These are phyloP conservation scores for Blastomussa wellsi DNA, from an alignment of 92 coral and sea anemone species.

Conservation along the genomic window DNA sequence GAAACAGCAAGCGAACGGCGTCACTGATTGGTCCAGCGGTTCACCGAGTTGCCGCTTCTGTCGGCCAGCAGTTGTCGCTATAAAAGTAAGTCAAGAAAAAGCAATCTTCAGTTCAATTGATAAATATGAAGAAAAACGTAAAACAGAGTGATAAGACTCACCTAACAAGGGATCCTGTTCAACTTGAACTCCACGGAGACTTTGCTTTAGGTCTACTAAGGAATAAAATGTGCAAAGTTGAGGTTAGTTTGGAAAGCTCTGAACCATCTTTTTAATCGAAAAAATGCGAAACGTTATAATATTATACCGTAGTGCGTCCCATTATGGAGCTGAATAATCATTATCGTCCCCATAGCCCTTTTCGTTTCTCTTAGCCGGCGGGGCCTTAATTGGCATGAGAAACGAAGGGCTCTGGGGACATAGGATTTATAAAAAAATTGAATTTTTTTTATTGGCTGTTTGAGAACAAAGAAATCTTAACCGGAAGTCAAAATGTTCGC, in stretches of 20 bases:
- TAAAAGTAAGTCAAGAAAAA: background rate
- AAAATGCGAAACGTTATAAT: too few species aligned
- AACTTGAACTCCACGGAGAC: constrained; percentile 88
- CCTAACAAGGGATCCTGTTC: constrained; percentile 95
- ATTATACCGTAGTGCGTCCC: too few species aligned
- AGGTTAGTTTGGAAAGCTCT: background rate
- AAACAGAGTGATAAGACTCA: constrained; percentile 25
- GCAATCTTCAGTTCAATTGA: background rate
- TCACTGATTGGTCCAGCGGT: constrained; percentile 95
- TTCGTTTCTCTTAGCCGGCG: too few species aligned
- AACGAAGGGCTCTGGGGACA: too few species aligned
- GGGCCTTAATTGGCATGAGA: too few species aligned
- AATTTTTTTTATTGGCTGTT: too few species aligned
- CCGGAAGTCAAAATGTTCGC: too few species aligned
- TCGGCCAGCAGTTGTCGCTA: constrained; percentile 78
- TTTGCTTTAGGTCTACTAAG: constrained; percentile 71
- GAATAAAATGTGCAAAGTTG: background rate
- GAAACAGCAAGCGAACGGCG: constrained; percentile 91
- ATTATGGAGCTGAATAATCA: too few species aligned
- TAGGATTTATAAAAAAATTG: too few species aligned
- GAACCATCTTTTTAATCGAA: background rate
- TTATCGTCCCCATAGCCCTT: too few species aligned
- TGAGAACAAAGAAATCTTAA: too few species aligned
- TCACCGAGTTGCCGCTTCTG: constrained; percentile 97
- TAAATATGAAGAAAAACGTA: background rate